Evolutionary conservation across 2,888 invertebrate species (phyloP), one percentile per base, ranked within the genome.

Genomic region (Helleia helle): DNA sequence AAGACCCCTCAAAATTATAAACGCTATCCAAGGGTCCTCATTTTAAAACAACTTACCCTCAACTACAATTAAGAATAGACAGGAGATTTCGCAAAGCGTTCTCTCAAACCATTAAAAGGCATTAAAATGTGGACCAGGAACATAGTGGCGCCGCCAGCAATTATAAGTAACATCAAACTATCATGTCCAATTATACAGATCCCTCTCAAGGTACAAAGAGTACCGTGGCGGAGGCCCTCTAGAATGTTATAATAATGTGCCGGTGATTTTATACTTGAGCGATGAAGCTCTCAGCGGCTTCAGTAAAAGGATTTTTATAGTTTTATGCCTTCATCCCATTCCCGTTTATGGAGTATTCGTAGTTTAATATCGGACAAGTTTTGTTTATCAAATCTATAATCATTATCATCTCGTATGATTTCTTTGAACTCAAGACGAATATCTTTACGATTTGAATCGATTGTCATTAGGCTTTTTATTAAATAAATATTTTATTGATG

Each of bases 301-400:
- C 43, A 49, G 50, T 59, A 54, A 64, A 64, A 61, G 62, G 58
- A 47, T 58, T 61, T 60, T 58, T 59, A 62, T 60, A 58, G 56
- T 58, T 59, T 59, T 57, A 58, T 59, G 51, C 56, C 53, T 58
- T 56, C 49, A 55, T 49, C 34, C 48, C 40, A 42, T 44, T 47
- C 25, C 31, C 25, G 40, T 31, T 40, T 40, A 26, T 45, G 49
- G 41, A 38, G 40, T 46, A 40, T 41, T 44, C 43, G 40, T 22
- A 22, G 5, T 22, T 22, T 22, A 22, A 18, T 34, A 18, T 12
- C 12, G 34, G 34, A 42, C 44, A 27, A 38, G 50, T 38, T 45
- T 22, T 2, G 22, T 22, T 37, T 42, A 41, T 42, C 29, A 18
- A 42, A 47, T 44, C 45, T 44, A 47, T 42, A 42, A 31, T 36